Percentiles rank a stretch among this genome's conserved stretches.
phyloP scores from a whole-genome alignment of 2,113 vertebrate species.

The Lamprologus ornatipinnis region DNA sequence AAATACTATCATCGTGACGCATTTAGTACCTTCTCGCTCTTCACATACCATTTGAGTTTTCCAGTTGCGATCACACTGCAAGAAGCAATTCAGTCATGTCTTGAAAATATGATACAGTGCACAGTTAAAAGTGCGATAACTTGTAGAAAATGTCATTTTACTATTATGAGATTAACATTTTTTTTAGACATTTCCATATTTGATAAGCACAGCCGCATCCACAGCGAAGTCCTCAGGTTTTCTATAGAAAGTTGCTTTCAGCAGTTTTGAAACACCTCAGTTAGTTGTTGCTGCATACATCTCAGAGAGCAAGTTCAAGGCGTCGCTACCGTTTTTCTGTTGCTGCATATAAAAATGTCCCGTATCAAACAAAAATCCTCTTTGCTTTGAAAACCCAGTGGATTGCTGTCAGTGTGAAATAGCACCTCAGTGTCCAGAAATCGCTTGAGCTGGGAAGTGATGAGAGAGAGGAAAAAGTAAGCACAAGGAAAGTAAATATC shows the following conservation, averaged over 20 bases:
- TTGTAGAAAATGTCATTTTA: constrained; percentile 70
- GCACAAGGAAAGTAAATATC: background rate
- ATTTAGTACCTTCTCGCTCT: constrained; percentile 31
- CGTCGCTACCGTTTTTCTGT: constrained; percentile 22
- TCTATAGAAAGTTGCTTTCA: constrained; percentile 29
- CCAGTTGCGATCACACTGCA: constrained; percentile 47
- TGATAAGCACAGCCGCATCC: constrained; percentile 45
- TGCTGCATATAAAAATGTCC: constrained; percentile 6
- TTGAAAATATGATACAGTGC: constrained; percentile 69
- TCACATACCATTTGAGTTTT: constrained; percentile 33
- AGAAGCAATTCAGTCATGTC: constrained; percentile 47
- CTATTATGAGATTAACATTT: constrained; percentile 63
- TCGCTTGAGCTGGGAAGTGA: constrained; percentile 81
- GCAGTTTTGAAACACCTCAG: constrained; percentile 11
- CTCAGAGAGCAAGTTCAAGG: constrained; percentile 9
- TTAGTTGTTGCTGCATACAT: background rate
- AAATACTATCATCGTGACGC: constrained; percentile 63
- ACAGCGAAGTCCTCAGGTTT: background rate
- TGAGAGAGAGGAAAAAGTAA: background rate
- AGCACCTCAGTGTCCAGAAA: constrained; percentile 82
- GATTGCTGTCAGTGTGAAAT: constrained; percentile 12
- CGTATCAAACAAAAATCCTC: constrained; percentile 7
- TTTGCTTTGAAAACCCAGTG: background rate
- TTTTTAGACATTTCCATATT: constrained; percentile 48
- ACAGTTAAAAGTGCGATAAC: constrained; percentile 81